Evolutionary conservation across 2,797 vertebrate genomes (phyloP), one percentile per base, ranked within the genome.

Genomic region (Okamejei kenojei): DNA sequence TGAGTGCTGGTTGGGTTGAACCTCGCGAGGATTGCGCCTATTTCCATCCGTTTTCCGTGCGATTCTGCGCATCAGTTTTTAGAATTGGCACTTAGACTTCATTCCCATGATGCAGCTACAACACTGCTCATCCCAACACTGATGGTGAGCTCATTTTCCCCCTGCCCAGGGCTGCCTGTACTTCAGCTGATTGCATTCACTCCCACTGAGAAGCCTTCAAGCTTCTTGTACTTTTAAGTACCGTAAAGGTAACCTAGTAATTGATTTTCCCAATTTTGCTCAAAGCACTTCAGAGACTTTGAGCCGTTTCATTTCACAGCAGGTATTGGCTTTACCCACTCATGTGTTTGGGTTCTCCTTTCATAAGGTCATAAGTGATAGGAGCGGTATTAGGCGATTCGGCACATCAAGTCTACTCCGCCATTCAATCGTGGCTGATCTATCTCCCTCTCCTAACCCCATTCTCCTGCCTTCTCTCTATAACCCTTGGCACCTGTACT

Each of bases 161-260:
- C 17, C 15, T 19, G n/a, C 61, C 84, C 8, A 35, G 35, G 13
- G 61, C 61, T 88, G 84, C 61, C 61, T 35, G n/a, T 9, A 88
- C 17, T 88, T 88, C 63, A 88, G 84, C 61, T 65, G 84, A n/a
- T n/a, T 88, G 29, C 58, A n/a, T 88, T 88, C 7, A 61, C 68
- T 88, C 63, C 61, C n/a, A 65, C 84, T 68, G 84, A 88, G 84
- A 88, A 3, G 61, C 32, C 84, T 68, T 35, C 65, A 88, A 68
- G 84, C 84, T 88, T 63, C 82, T 86, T 86, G n/a, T n/a, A 58
- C 58, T 65, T 88, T 88, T 68, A 88, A 68, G 84, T 63, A 68
- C 84, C 68, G 84, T 35, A 65, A 88, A 68, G 68, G 19, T 21
- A 45, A 45, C 19, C 71, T 35, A 65, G n/a, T 88, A 88, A 68